These are phyloP conservation scores for Cephus cinctus DNA, from an alignment of 1,140 invertebrate species.

Conservation along the genomic window DNA sequence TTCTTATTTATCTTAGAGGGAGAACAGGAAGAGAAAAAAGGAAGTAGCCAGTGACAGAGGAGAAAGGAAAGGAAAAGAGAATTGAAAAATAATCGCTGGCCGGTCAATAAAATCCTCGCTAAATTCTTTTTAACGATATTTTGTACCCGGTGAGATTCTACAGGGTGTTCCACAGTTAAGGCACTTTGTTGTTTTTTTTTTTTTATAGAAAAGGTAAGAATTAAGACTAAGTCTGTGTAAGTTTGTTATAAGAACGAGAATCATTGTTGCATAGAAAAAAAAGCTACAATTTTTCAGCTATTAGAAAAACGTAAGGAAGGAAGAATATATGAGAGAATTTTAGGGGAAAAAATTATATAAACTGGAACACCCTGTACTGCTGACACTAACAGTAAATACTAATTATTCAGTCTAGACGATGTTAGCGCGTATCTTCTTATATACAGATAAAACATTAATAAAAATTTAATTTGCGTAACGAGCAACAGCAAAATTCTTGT, in stretches of 20 bases:
- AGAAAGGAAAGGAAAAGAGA: too few species aligned
- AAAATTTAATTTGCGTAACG: slow-evolving; percentile 11
- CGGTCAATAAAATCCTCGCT: background rate
- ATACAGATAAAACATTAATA: slow-evolving; percentile 16
- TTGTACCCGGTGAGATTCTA: background rate
- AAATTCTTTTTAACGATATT: slow-evolving; percentile 2
- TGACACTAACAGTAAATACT: slow-evolving; percentile 16
- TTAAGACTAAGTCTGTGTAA: background rate
- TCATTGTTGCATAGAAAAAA: slow-evolving; percentile 8
- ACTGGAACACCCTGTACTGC: slow-evolving; percentile 14
- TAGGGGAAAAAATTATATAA: slow-evolving; percentile 10
- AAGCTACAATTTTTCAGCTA: slow-evolving; percentile 14
- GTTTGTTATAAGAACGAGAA: slow-evolving; percentile 1
- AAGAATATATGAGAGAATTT: slow-evolving; percentile 11
- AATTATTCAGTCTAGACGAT: slow-evolving; percentile 21
- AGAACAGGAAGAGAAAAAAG: slow-evolving; percentile 2
- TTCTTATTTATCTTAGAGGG: slow-evolving; percentile 1
- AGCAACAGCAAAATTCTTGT: too few species aligned
- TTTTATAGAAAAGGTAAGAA: background rate
- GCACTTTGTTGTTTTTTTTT: background rate
- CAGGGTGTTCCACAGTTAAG: background rate
- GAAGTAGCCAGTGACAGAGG: too few species aligned
- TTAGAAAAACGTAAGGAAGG: slow-evolving; percentile 13
- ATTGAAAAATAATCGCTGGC: too few species aligned
- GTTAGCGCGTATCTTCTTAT: slow-evolving; percentile 17